phyloP scores from a whole-genome alignment of 2,888 invertebrate species.

The Hedya salicella region DNA sequence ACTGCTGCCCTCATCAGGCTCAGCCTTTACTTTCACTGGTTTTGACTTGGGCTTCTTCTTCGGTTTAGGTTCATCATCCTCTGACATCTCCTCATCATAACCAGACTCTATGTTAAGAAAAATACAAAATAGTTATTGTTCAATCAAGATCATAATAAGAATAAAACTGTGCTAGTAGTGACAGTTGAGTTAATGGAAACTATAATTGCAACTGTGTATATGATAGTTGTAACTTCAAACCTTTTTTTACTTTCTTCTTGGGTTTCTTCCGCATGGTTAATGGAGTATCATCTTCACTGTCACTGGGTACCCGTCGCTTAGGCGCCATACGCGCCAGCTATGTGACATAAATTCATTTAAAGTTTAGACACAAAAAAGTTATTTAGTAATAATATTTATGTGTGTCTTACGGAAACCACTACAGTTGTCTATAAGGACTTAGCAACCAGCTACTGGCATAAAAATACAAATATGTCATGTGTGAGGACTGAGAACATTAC shows the following conservation, averaged over 20 bases:
- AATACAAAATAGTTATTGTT: background rate
- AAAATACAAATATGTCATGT: too few species aligned
- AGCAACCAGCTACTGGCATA: too few species aligned
- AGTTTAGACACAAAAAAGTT: too few species aligned
- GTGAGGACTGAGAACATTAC: too few species aligned
- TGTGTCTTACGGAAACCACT: too few species aligned
- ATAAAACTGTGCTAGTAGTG: too few species aligned
- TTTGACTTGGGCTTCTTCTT: slow-evolving; percentile 77
- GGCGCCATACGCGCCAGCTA: slow-evolving; percentile 63
- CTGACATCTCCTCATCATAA: slow-evolving; percentile 85
- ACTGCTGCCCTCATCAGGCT: slow-evolving; percentile 68
- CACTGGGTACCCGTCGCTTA: slow-evolving; percentile 76
- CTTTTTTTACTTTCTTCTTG: slow-evolving; percentile 87
- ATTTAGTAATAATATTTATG: too few species aligned
- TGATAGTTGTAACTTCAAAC: slow-evolving; percentile 55
- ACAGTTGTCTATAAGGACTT: too few species aligned
- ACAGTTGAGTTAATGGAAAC: too few species aligned
- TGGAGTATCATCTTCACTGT: slow-evolving; percentile 90
- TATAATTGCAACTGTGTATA: too few species aligned
- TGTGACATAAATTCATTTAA: slow-evolving; percentile 11
- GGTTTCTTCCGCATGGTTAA: slow-evolving; percentile 87
- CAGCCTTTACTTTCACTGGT: slow-evolving; percentile 65
- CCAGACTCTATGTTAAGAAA: slow-evolving; percentile 73
- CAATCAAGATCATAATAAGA: too few species aligned
- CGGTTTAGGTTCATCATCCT: slow-evolving; percentile 85